phyloP scores from a whole-genome alignment of 1,140 invertebrate genomes.

The Pomacea maculata region DNA sequence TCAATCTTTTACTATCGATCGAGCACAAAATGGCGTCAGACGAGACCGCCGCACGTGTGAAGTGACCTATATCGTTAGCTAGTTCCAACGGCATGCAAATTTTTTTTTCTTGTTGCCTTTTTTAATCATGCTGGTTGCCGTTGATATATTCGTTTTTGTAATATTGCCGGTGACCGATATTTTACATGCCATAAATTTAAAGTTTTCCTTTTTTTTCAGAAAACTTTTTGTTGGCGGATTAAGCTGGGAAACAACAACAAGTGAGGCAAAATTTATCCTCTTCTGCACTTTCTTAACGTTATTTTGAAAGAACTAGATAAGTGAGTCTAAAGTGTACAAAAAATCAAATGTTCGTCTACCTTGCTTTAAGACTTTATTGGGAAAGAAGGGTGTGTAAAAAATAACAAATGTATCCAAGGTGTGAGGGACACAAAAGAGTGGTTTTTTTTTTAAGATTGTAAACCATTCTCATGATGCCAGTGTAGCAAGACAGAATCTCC shows the following conservation, averaged over 20 bases:
- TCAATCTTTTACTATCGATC: neutral
- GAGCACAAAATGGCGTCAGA: neutral
- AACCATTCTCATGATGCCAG: too few species aligned
- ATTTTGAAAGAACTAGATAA: too few species aligned
- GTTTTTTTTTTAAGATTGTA: too few species aligned
- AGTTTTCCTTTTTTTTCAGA: slow-evolving; percentile 66
- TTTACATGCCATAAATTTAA: neutral
- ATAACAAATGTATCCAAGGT: too few species aligned
- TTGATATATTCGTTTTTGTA: neutral
- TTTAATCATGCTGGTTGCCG: neutral
- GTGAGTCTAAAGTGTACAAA: too few species aligned
- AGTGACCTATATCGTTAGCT: neutral
- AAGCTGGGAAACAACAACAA: slow-evolving; percentile 93
- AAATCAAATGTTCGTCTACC: too few species aligned
- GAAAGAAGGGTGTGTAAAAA: too few species aligned
- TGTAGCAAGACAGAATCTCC: too few species aligned
- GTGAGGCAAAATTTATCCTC: slow-evolving; percentile 35
- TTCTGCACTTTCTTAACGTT: too few species aligned
- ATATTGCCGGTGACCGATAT: neutral
- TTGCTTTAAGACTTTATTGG: too few species aligned
- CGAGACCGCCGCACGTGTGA: neutral
- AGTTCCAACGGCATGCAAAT: neutral
- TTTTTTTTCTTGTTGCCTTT: neutral
- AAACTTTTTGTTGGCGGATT: slow-evolving; percentile 97
- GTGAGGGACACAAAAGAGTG: too few species aligned